phyloP scores from a whole-genome alignment of 1,140 invertebrate species.

The Thaumatotibia leucotreta region DNA sequence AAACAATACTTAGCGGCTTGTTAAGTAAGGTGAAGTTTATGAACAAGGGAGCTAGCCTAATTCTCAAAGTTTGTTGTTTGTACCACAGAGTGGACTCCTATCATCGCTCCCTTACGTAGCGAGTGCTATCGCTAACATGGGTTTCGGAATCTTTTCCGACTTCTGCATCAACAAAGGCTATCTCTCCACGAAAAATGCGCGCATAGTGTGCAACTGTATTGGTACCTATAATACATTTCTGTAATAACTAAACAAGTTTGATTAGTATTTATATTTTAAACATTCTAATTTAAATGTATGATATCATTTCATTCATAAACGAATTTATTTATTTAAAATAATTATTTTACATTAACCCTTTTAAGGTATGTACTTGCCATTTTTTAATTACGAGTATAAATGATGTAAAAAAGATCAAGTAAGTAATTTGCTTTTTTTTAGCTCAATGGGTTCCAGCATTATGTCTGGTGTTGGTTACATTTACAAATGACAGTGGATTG shows the following conservation, averaged over 20 bases:
- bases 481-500: slow-evolving; percentile 27
- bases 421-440: slow-evolving; percentile 24
- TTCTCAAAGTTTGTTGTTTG: background rate
- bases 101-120: slow-evolving; percentile 80
- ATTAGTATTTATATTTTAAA: too few species aligned
- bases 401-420: too few species aligned
- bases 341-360: too few species aligned
- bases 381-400: too few species aligned
- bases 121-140: slow-evolving; percentile 54
- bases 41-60: too few species aligned
- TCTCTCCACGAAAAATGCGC: slow-evolving; percentile 43
- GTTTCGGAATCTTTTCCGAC: slow-evolving; percentile 59
- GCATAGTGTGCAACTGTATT: slow-evolving; percentile 64
- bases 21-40: too few species aligned
- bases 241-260: too few species aligned
- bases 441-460: slow-evolving; percentile 42
- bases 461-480: slow-evolving; percentile 48
- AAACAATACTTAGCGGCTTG: too few species aligned
- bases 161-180: slow-evolving; percentile 48
- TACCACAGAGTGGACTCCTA: slow-evolving; percentile 78
- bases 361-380: too few species aligned
- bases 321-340: too few species aligned
- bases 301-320: too few species aligned
- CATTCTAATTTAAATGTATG: background rate
- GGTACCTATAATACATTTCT: too few species aligned